These are phyloP conservation scores for Paralichthys olivaceus DNA, from an alignment of 2,113 vertebrate genomes.

Conservation along the genomic window DNA sequence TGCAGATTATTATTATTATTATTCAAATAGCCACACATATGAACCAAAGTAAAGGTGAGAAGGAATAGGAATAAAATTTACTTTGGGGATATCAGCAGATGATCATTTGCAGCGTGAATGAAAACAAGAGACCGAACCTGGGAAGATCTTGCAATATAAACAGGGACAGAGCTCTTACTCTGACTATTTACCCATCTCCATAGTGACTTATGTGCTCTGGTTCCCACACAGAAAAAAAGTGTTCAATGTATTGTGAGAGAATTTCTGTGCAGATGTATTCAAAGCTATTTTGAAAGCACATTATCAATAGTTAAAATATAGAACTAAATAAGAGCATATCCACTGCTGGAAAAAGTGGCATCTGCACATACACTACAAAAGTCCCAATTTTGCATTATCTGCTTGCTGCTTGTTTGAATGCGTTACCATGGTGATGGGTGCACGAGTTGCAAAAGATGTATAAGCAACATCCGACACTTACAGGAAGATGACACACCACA, in stretches of 20 bases:
- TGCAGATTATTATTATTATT: too few relatives aligned
- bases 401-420: constrained; percentile 10
- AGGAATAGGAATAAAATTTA: neutral
- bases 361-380: too few relatives aligned
- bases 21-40: too few relatives aligned
- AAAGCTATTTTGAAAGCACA: neutral
- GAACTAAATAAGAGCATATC: neutral
- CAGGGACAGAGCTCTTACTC: neutral
- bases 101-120: neutral
- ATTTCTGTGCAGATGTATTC: neutral
- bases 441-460: neutral
- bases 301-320: neutral
- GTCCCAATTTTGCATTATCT: too few relatives aligned
- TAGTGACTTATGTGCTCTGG: neutral
- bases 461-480: neutral
- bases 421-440: constrained; percentile 38
- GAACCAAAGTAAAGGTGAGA: too few relatives aligned
- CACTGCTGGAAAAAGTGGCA: too few relatives aligned
- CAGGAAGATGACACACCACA: constrained; percentile 11
- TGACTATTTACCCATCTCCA: neutral
- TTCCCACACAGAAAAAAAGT: neutral
- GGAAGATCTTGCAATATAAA: neutral
- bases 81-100: neutral
- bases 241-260: neutral
- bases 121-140: neutral